A percentile compares a stretch with the other conserved stretches of the same genome.
phyloP scores from a whole-genome alignment of 2,113 vertebrate species.

The Ictalurus punctatus region DNA sequence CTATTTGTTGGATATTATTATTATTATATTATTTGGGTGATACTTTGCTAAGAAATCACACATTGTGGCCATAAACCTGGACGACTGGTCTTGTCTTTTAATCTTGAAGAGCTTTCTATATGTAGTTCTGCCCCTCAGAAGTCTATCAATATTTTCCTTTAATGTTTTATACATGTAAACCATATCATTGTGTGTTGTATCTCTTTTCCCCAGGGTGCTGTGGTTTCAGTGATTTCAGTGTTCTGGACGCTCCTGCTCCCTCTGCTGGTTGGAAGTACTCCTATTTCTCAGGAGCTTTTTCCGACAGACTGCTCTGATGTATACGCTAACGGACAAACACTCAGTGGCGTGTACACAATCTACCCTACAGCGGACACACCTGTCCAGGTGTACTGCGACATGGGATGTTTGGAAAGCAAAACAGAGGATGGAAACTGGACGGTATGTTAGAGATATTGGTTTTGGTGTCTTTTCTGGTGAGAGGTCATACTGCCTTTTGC shows the following conservation, averaged over 20 bases:
- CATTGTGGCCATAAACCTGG: background rate
- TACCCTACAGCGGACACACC: conserved; percentile 71
- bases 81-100: background rate
- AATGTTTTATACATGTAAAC: background rate
- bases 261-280: conserved; percentile 33
- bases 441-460: conserved; percentile 44
- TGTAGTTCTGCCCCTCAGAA: background rate
- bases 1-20: background rate
- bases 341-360: conserved; percentile 76
- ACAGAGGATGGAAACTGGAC: conserved; percentile 68
- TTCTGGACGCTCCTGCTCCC: background rate
- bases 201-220: background rate
- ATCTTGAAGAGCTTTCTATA: too few species aligned
- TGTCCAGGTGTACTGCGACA: conserved; percentile 78
- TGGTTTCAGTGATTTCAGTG: background rate
- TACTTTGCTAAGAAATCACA: background rate
- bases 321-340: conserved; percentile 44
- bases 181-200: background rate
- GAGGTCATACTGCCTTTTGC: background rate
- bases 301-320: conserved; percentile 47
- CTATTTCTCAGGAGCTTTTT: conserved; percentile 18
- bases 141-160: background rate
- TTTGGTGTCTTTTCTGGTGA: background rate
- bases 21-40: background rate
- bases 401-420: conserved; percentile 57